Base-by-base conservation (phyloP, 2,888 invertebrate genomes). In the Catocala sponsa region DNA sequence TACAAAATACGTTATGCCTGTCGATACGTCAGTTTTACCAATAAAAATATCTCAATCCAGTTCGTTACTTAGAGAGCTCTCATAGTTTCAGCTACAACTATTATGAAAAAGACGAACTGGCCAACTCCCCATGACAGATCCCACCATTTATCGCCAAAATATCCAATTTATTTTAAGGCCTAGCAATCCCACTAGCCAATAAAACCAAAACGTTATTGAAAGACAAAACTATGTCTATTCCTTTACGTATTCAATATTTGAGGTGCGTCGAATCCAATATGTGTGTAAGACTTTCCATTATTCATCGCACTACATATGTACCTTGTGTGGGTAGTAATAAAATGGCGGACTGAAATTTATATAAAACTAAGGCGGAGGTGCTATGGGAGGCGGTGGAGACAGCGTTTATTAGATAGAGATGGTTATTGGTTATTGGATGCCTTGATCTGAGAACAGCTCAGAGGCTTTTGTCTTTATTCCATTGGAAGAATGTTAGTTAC, bases 251-350 rank as follows among this genome's bases (percentile, higher is more conserved):
- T 61, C 76, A 75, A 74, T 74, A 74, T 72, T 78, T 78, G 72
- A 76, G 75, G 76, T 75, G 76, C 73, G 75, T 75, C 78, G 67
- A 84, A 87, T 84, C 84, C 86, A 83, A 86, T 85, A 86, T 86
- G 75, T 82, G 81, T 82, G 73, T 78, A 66, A 76, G 76, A 74
- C 65, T 74, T 82, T 88, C 83, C 88, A 87, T 88, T 87, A 88
- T 88, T 88, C 86, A 88, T 88, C 84, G 78, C 82, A 86, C 86
- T 88, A 88, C 81, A 76, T 70, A 69, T 73, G 64, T 79, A 73
- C 76, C 54, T 52, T 70, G 54, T 49, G 72, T 57, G 71, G 71
- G 64, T 68, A 61, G 78, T 76, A 80, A 79, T 83, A 82, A 80
- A 82, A 81, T 71, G 59, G 72, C 57, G 60, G 55, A 69, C 72